Percentiles rank a stretch among this genome's conserved stretches.
Evolutionary conservation across 2,888 invertebrate species (phyloP).

Genomic region (Drosophila emarginata): DNA sequence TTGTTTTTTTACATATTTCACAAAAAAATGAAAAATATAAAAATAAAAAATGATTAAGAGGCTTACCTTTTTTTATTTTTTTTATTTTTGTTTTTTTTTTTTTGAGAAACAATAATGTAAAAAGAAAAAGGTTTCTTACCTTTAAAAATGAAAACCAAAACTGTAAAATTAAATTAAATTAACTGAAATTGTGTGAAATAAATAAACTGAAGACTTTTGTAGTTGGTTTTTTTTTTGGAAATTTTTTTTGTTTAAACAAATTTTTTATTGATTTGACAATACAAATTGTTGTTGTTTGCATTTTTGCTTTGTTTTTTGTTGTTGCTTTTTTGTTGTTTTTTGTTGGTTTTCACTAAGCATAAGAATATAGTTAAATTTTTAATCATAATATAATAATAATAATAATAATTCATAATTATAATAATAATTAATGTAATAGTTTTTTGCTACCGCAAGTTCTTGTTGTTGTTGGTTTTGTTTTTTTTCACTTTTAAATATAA

Average conservation of each 20-base stretch:
- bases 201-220: slow-evolving; percentile 41
- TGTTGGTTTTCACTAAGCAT: slow-evolving; percentile 37
- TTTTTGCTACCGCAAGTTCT: slow-evolving; percentile 72
- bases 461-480: slow-evolving; percentile 36
- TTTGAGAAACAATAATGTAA: slow-evolving; percentile 17
- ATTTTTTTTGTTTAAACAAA: slow-evolving; percentile 67
- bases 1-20: slow-evolving; percentile 45
- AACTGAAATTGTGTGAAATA: slow-evolving; percentile 16
- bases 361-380: slow-evolving; percentile 37
- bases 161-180: slow-evolving; percentile 37
- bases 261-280: slow-evolving; percentile 77
- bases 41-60: not conserved
- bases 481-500: slow-evolving; percentile 23
- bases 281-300: slow-evolving; percentile 64
- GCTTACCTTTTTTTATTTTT: not conserved
- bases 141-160: slow-evolving; percentile 14
- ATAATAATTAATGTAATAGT: slow-evolving; percentile 73
- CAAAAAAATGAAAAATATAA: slow-evolving; percentile 25
- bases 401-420: slow-evolving; percentile 73
- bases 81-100: too few species aligned
- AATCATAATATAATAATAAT: slow-evolving; percentile 74
- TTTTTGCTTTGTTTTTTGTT: slow-evolving; percentile 42
- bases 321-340: slow-evolving; percentile 45
- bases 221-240: slow-evolving; percentile 29
- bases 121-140: slow-evolving; percentile 19